Conservation (phyloP, 2,113 vertebrate species). For the Psammodynastes pulverulentus region DNA sequence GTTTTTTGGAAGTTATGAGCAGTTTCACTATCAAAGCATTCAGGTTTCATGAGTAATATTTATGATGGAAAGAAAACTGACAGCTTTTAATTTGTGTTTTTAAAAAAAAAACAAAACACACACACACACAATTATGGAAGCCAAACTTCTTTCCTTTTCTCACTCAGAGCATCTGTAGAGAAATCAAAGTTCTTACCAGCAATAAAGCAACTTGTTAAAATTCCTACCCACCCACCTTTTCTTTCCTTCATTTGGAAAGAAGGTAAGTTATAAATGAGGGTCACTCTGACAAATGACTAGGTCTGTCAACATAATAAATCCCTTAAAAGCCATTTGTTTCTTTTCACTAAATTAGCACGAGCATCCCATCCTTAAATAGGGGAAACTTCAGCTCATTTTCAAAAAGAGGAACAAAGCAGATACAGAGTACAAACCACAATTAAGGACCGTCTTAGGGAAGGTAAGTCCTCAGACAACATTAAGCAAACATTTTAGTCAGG, state of each 20-base stretch:
- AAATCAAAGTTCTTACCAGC: constrained; percentile 57
- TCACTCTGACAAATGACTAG: constrained; percentile 60
- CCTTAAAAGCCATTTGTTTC: constrained; percentile 53
- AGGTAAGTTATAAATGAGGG: constrained; percentile 55
- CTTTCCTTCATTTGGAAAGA: constrained; percentile 52
- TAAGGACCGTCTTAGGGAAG: constrained; percentile 59
- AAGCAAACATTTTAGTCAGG: constrained; percentile 67
- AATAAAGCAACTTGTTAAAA: constrained; percentile 63
- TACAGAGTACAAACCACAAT: constrained; percentile 46
- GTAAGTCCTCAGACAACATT: constrained; percentile 57
- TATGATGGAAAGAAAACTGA: constrained; percentile 51
- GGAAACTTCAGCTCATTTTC: constrained; percentile 59
- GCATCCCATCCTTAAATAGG: constrained; percentile 54
- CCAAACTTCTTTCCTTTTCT: constrained; percentile 59
- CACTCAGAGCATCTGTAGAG: constrained; percentile 56
- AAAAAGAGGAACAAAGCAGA: constrained; percentile 59
- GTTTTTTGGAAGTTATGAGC: constrained; percentile 63
- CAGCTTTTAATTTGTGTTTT: constrained; percentile 44
- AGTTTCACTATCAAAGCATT: constrained; percentile 59
- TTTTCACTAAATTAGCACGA: constrained; percentile 52
- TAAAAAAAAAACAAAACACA: constrained; percentile 32
- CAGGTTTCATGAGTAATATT: constrained; percentile 63
- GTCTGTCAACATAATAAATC: constrained; percentile 62
- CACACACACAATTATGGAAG: constrained; percentile 46
- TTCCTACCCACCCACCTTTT: background rate